Evolutionary conservation across 2,797 vertebrate genomes (phyloP), one percentile per base, ranked within the genome.

Genomic region (Parambassis ranga): DNA sequence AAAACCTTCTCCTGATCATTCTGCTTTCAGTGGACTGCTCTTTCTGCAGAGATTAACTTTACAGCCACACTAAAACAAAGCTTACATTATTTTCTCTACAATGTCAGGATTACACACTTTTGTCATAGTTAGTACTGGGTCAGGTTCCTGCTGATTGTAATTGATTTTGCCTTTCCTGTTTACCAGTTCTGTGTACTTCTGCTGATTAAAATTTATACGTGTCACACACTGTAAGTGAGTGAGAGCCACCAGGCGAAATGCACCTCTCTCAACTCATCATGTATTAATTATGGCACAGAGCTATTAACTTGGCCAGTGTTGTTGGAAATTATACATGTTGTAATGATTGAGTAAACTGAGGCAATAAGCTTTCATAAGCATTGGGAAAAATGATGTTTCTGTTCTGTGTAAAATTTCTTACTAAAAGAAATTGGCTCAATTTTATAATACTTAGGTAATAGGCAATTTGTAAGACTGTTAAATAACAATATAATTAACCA

Each of bases 131-230:
- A 79, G 67, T 60, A 50, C 63, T 41, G 65, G 64, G 71, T 72
- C 74, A 66, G 67, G 42, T 37, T 75, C 63, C 57, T 62, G 65
- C 62, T 83, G 77, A 87, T 85, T 77, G 69, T 61, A 85, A 87
- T 83, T 76, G 76, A 87, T 87, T 82, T 83, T 11, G 48, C 49
- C 65, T 66, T 81, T 71, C 62, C 49, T 46, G 41, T 65, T 76
- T 55, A 51, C 65, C 52, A 60, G 22, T 52, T 73, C 42, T 65
- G 46, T 61, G 65, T 62, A 63, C 64, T 76, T 79, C 37, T 62
- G 52, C 66, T 84, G 74, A 84, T 83, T 81, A 51, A 71, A 71
- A 71, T 76, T 22, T 61, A 60, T 46, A 28, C 50, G 43, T 48
- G 39, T 49, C 30, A 57, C 81, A 58, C 38, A 57, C 44, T 50